phyloP scores from a whole-genome alignment of 2,797 vertebrate species.

The Dendrocincla fuliginosa region DNA sequence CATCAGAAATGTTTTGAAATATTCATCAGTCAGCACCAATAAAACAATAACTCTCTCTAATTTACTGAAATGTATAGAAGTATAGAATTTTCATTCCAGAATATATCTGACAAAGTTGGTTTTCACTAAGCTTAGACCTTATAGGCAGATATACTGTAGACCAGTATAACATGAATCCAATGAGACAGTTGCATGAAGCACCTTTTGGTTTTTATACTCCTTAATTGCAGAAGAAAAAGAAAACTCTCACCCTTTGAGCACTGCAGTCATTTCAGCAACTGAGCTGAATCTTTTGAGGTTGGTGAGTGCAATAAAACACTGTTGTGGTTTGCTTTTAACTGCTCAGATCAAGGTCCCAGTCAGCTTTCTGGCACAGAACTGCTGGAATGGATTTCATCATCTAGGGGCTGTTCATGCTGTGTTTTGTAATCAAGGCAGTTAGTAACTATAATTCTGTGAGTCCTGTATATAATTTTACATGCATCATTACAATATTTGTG shows the following conservation, averaged over 20 bases:
- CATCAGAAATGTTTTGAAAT: background rate
- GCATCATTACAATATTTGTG: background rate
- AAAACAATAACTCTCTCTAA: background rate
- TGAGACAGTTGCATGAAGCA: background rate
- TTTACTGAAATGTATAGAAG: background rate
- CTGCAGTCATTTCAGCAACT: background rate
- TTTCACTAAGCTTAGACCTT: background rate
- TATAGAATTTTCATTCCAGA: background rate
- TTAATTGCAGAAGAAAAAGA: background rate
- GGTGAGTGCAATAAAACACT: background rate
- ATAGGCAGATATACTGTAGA: background rate
- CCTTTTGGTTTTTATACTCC: background rate
- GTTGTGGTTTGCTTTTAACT: background rate
- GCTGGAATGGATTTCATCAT: background rate
- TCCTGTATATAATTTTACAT: background rate
- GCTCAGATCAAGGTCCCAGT: background rate
- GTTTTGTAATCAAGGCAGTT: slow-evolving; percentile 23
- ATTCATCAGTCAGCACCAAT: background rate
- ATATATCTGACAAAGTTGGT: background rate
- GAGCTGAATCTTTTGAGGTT: background rate
- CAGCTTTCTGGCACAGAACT: background rate
- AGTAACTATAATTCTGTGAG: background rate
- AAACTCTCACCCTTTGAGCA: background rate
- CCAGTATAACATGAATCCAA: background rate
- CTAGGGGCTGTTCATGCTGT: background rate